A percentile compares a stretch with the other conserved stretches of the same genome.
Evolutionary conservation across 2,888 invertebrate genomes (phyloP).

Genomic region (Fragum fragum): DNA sequence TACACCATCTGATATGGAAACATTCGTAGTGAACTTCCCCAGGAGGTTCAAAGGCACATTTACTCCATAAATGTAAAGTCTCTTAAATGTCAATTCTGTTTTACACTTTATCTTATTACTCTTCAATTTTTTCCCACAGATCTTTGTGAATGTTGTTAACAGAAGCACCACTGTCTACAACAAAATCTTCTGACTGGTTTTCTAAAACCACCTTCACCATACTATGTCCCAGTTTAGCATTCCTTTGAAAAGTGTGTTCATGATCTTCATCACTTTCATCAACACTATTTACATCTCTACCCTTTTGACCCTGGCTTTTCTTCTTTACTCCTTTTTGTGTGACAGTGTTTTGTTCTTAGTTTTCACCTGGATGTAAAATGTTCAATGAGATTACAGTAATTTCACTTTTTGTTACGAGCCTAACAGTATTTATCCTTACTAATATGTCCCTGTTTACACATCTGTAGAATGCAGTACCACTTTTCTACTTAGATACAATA

Average conservation of each 20-base stretch:
- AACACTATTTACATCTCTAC: background rate
- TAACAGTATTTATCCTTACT: constrained; percentile 28
- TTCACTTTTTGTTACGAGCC: constrained; percentile 30
- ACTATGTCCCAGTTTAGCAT: constrained; percentile 29
- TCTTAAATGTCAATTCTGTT: constrained; percentile 30
- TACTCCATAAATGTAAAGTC: constrained; percentile 49
- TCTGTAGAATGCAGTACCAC: background rate
- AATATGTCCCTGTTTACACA: constrained; percentile 40
- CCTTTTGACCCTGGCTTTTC: background rate
- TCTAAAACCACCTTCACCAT: background rate
- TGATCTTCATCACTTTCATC: background rate
- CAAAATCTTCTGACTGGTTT: constrained; percentile 1
- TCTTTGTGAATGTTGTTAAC: constrained; percentile 37
- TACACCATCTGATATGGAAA: background rate
- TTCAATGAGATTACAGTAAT: constrained; percentile 20
- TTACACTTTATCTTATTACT: constrained; percentile 37
- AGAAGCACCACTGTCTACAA: constrained; percentile 57
- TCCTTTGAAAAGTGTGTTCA: background rate
- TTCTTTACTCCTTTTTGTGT: background rate
- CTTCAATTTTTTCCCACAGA: constrained; percentile 47
- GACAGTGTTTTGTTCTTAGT: background rate
- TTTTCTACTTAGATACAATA: background rate
- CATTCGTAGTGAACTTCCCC: constrained; percentile 32
- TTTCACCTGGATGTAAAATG: constrained; percentile 39
- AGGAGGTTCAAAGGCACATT: constrained; percentile 25